A percentile compares a stretch with the other conserved stretches of the same genome.
These are phyloP conservation scores for Pipra filicauda DNA, from an alignment of 2,113 vertebrate genomes.

Conservation along the genomic window DNA sequence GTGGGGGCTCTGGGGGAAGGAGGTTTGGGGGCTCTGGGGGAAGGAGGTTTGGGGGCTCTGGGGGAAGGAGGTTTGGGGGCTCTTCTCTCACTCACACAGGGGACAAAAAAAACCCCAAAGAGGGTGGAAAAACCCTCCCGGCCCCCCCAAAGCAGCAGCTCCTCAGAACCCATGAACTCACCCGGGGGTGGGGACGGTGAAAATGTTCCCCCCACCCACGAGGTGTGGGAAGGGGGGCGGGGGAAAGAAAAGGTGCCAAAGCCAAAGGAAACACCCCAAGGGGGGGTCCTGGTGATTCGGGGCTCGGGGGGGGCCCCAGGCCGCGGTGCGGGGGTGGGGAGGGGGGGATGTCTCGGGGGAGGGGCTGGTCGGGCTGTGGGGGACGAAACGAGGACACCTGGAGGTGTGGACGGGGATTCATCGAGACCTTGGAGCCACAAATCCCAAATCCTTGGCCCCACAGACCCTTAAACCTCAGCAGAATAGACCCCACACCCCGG, in stretches of 20 bases:
- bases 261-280: background rate
- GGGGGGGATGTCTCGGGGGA: too few species aligned
- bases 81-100: accelerated
- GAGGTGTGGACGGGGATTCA: background rate
- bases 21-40: too few species aligned
- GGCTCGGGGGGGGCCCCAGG: too few species aligned
- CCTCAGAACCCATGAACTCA: background rate
- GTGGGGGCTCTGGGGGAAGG: too few species aligned
- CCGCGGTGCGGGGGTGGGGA: too few species aligned
- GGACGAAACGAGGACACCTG: too few species aligned
- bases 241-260: background rate
- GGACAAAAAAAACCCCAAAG: background rate
- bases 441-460: too few species aligned
- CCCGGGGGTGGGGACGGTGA: background rate
- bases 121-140: background rate
- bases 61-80: background rate
- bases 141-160: background rate
- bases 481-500: too few species aligned
- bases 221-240: background rate
- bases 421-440: accelerated
- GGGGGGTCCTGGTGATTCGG: background rate
- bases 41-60: too few species aligned
- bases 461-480: too few species aligned
- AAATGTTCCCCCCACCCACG: background rate
- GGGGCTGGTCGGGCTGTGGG: too few species aligned